Conservation (phyloP, 2,797 vertebrate species). For the Typhlichthys subterraneus region DNA sequence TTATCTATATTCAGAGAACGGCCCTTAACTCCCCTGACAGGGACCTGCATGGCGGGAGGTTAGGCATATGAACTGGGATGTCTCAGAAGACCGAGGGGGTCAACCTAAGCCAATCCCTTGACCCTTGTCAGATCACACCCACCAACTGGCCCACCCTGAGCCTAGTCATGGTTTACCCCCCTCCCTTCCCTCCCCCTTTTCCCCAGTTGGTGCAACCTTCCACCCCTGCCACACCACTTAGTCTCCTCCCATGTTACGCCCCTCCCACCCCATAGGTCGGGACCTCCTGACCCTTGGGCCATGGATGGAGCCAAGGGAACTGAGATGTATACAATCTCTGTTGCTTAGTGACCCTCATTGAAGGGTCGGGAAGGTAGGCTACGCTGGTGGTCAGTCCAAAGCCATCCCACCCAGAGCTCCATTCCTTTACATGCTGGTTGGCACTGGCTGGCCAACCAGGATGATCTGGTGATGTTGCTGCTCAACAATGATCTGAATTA, state of each 20-base stretch:
- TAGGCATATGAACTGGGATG: constrained; percentile 52
- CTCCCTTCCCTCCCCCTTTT: too few relatives aligned
- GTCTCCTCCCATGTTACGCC: constrained; percentile 46
- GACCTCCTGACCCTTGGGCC: constrained; percentile 54
- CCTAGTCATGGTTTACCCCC: constrained; percentile 64
- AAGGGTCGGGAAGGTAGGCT: too few relatives aligned
- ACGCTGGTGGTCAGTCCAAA: constrained; percentile 47
- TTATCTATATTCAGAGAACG: constrained; percentile 17
- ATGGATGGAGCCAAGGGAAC: constrained; percentile 53
- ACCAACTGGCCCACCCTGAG: constrained; percentile 42
- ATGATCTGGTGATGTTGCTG: constrained; percentile 40
- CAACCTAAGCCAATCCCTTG: constrained; percentile 40
- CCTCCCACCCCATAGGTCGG: constrained; percentile 54
- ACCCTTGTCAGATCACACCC: constrained; percentile 49
- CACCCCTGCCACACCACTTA: constrained; percentile 57
- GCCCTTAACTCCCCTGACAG: constrained; percentile 62
- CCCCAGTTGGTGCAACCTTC: constrained; percentile 57
- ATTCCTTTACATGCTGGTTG: constrained; percentile 28
- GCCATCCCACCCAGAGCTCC: constrained; percentile 33
- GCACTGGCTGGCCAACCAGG: constrained; percentile 19
- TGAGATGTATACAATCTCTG: constrained; percentile 57
- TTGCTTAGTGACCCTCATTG: constrained; percentile 27
- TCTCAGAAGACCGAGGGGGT: constrained; percentile 54
- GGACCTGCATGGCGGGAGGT: constrained; percentile 53
- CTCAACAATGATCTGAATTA: too few relatives aligned